Conservation (phyloP, 2,113 vertebrate species). For the Tamias sibiricus region DNA sequence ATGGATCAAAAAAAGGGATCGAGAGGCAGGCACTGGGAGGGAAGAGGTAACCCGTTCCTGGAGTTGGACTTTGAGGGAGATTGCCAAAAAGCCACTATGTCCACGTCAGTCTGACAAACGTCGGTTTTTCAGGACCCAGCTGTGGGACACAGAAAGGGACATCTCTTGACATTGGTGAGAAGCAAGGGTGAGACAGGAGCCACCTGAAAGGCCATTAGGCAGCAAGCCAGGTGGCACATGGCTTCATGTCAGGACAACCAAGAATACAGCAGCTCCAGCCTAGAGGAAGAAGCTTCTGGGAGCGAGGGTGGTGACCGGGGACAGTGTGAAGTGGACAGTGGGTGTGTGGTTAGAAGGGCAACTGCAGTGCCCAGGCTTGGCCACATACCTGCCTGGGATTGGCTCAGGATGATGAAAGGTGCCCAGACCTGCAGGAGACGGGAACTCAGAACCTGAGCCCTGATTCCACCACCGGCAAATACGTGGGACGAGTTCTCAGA, state of each 20-base stretch:
- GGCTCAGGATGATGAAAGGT: neutral
- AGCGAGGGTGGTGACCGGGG: neutral
- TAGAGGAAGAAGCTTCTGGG: neutral
- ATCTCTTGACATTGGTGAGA: neutral
- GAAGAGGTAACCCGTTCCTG: fast-evolving
- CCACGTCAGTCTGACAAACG: neutral
- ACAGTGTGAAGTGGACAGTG: neutral
- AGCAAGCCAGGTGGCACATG: neutral
- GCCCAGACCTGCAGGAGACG: neutral
- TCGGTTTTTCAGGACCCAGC: neutral
- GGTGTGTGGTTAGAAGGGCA: neutral
- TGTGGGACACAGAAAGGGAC: neutral
- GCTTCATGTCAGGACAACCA: neutral
- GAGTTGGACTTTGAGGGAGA: neutral
- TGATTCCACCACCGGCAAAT: neutral
- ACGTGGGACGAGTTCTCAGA: neutral
- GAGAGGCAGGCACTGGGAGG: neutral
- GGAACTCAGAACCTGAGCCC: neutral
- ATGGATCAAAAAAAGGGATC: neutral
- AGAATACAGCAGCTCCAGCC: neutral
- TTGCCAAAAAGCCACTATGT: neutral
- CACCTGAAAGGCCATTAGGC: neutral
- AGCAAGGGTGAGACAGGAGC: neutral
- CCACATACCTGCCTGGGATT: neutral
- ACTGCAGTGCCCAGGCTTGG: neutral